Evolutionary conservation across 1,140 invertebrate genomes (phyloP).

Genomic region (Papilio aristodemus): DNA sequence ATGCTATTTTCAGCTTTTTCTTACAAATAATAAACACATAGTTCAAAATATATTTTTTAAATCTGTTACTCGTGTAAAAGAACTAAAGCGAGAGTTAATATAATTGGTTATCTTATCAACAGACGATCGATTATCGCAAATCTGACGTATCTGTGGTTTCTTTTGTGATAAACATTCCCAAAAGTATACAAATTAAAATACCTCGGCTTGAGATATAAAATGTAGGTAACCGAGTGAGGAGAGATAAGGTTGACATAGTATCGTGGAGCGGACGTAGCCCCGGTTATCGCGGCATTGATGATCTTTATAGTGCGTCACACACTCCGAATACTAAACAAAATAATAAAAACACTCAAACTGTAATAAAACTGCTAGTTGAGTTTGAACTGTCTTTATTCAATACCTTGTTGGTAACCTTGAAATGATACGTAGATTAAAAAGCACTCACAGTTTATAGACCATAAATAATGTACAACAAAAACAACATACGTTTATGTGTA

Average conservation of each 20-base stretch:
- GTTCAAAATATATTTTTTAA: too few relatives aligned
- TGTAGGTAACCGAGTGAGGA: slow-evolving; percentile 37
- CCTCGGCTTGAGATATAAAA: slow-evolving; percentile 35
- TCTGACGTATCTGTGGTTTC: slow-evolving; percentile 34
- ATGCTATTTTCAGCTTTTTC: too few relatives aligned
- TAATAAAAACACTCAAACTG: too few relatives aligned
- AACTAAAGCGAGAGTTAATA: slow-evolving; percentile 5
- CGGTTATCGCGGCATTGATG: neutral
- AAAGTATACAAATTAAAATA: slow-evolving; percentile 43
- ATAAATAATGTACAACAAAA: too few relatives aligned
- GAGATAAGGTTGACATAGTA: slow-evolving; percentile 28
- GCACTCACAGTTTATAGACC: too few relatives aligned
- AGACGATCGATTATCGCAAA: slow-evolving; percentile 32
- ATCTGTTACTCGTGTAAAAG: neutral
- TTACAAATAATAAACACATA: too few relatives aligned
- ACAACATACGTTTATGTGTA: too few relatives aligned
- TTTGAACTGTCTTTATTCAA: too few relatives aligned
- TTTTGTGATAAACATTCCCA: slow-evolving; percentile 33
- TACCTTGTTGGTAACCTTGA: too few relatives aligned
- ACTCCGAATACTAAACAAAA: too few relatives aligned
- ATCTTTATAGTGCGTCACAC: neutral
- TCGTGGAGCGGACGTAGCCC: neutral
- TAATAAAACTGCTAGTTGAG: too few relatives aligned
- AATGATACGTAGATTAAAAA: too few relatives aligned
- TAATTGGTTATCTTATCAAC: slow-evolving; percentile 23